Percentiles rank a stretch among this genome's conserved stretches.
phyloP scores from a whole-genome alignment of 2,113 vertebrate genomes.

The Petrocephalus zakoni region DNA sequence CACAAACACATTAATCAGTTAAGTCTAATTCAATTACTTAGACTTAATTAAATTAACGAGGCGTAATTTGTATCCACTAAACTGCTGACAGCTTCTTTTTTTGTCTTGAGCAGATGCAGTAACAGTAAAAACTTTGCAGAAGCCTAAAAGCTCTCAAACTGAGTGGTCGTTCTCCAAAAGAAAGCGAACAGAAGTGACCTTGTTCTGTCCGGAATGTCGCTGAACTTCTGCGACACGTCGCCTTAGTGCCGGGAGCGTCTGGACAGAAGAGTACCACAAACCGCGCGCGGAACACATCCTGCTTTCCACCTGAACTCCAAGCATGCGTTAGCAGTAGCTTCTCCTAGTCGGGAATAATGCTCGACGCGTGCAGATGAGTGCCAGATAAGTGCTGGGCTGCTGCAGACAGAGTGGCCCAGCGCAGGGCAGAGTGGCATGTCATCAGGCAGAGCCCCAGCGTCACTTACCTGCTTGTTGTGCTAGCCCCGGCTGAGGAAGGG shows the following conservation, averaged over 20 bases:
- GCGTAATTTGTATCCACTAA: neutral
- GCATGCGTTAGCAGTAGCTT: no score
- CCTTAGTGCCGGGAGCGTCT: neutral
- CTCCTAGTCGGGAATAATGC: no score
- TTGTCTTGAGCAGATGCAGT: neutral
- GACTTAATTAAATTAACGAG: neutral
- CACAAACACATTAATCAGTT: neutral
- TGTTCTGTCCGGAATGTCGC: neutral
- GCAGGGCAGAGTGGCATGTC: neutral
- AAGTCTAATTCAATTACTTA: neutral
- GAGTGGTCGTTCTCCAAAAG: neutral
- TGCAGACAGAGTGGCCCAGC: no score
- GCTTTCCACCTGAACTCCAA: neutral
- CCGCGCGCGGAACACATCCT: neutral
- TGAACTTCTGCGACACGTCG: neutral
- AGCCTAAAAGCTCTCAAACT: neutral
- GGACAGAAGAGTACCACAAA: neutral
- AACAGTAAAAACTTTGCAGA: neutral
- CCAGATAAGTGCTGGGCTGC: no score
- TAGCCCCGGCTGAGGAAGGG: neutral
- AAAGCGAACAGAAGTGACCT: neutral
- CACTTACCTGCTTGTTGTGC: conserved; percentile 8
- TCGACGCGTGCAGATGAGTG: no score
- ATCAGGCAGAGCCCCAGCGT: neutral
- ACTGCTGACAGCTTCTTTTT: neutral